Conservation (phyloP, 2,888 invertebrate genomes). For the Gisinianus flammeolus region DNA sequence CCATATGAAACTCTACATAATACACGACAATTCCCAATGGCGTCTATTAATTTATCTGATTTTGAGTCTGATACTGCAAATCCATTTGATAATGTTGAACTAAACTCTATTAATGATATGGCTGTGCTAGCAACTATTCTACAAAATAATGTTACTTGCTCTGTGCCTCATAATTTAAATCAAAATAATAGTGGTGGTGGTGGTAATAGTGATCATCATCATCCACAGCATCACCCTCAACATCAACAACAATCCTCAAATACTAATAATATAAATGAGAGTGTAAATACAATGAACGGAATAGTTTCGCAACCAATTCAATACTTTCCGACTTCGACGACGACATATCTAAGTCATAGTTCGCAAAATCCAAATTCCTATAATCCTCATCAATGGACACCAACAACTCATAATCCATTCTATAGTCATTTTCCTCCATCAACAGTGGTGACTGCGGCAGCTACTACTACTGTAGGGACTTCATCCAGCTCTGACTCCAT, state of each 20-base stretch:
- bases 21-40: background rate
- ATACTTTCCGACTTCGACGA: background rate
- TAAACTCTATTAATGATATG: slow-evolving; percentile 91
- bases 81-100: slow-evolving; percentile 90
- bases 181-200: slow-evolving; percentile 1
- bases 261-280: slow-evolving; percentile 3
- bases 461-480: slow-evolving; percentile 13
- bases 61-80: slow-evolving; percentile 91
- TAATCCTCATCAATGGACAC: slow-evolving; percentile 27
- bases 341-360: slow-evolving; percentile 34
- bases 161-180: slow-evolving; percentile 28
- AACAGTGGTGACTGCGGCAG: slow-evolving; percentile 8
- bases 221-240: background rate
- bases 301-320: background rate
- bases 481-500: slow-evolving; percentile 7
- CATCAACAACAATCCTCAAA: slow-evolving; percentile 5
- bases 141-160: slow-evolving; percentile 48
- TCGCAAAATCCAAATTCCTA: slow-evolving; percentile 10
- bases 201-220: no score
- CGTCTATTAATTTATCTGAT: slow-evolving; percentile 68
- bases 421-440: slow-evolving; percentile 16
- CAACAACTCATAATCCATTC: slow-evolving; percentile 23
- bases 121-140: slow-evolving; percentile 85
- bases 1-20: background rate
- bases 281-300: slow-evolving; percentile 19